Base-by-base conservation (phyloP, 1,140 invertebrate genomes). In the Macrotrachela quadricornifera region DNA sequence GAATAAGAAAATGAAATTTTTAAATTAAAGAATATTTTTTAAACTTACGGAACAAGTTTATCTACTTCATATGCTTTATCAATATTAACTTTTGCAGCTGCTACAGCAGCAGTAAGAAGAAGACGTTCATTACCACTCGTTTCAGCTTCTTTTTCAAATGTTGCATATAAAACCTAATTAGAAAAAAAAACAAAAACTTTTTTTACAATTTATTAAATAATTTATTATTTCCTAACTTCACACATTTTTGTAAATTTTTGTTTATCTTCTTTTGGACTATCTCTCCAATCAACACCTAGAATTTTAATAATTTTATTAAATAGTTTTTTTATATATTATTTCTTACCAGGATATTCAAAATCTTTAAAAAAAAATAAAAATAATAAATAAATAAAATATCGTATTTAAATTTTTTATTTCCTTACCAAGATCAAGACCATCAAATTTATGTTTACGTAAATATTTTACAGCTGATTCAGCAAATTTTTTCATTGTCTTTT, bases 401-500 rank as follows among this genome's bases (percentile, higher is more conserved):
- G 8, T 30, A 4, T 30, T 30, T 4, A 30, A 30, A 8, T 4
- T 4, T 30, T 30, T 30, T 30, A 30, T 30, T 64, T 92, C 86
- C 86, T 87, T 92, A 65, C 92, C 87, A 58, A 92, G 71, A 70
- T 92, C 86, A 30, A 92, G 74, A 10, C 86, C 86, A 68, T 92
- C 85, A 64, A 92, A 92, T 62, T 84, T 80, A 67, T 91, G 85
- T 63, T 84, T 80, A 54, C 86, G 73, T 46, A 91, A 72, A 64
- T 88, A 91, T 68, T 82, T 82, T 13, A 92, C 75, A 37, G 80
- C 75, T 40, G 41, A 39, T 16, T 58, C 46, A 13, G 53, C 52
- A 49, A 60, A 60, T 38, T 41, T 47, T 49, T 54, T 41, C 38
- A 54, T 54, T 39, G 46, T 45, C 43, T 54, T 46, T 18, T 57